Evolutionary conservation across 2,797 vertebrate genomes (phyloP).

Genomic region (Ataeniobius toweri): DNA sequence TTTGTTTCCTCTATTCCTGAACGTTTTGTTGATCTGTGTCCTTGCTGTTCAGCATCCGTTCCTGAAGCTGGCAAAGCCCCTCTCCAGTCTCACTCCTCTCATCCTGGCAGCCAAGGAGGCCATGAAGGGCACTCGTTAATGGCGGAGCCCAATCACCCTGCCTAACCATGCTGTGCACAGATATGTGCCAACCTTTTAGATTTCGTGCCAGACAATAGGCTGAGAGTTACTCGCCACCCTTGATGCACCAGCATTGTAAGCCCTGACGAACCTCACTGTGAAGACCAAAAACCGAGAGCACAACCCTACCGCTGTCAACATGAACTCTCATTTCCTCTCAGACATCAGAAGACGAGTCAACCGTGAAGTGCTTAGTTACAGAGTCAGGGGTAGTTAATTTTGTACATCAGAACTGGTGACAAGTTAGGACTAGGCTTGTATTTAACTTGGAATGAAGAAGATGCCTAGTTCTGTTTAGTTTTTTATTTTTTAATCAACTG

Average conservation of each 20-base stretch:
- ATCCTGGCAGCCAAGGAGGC: slow-evolving; percentile 99
- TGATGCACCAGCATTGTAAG: slow-evolving; percentile 70
- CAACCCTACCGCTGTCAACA: slow-evolving; percentile 70
- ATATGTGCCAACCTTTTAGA: slow-evolving; percentile 69
- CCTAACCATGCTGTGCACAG: slow-evolving; percentile 72
- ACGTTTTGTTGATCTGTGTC: slow-evolving; percentile 5
- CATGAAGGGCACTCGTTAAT: slow-evolving; percentile 98
- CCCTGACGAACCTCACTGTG: slow-evolving; percentile 79
- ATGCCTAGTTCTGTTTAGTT: slow-evolving; percentile 71
- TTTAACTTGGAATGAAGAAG: slow-evolving; percentile 80
- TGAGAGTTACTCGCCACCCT: slow-evolving; percentile 61
- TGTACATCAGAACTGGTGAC: slow-evolving; percentile 64
- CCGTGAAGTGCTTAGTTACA: slow-evolving; percentile 67
- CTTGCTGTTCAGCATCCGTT: slow-evolving; percentile 89
- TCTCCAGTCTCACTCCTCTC: slow-evolving; percentile 97
- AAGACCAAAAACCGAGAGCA: slow-evolving; percentile 77
- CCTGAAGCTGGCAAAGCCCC: slow-evolving; percentile 97
- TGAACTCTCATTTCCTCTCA: slow-evolving; percentile 66
- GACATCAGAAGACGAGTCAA: slow-evolving; percentile 73
- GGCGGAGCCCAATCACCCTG: slow-evolving; percentile 32
- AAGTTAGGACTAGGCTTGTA: slow-evolving; percentile 69
- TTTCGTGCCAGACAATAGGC: slow-evolving; percentile 78
- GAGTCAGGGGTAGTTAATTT: slow-evolving; percentile 68
- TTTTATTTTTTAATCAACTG: slow-evolving; percentile 75
- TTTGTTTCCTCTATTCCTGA: background rate